Evolutionary conservation across 2,888 invertebrate species (phyloP).

Genomic region (Acanthosepion pharaonis): DNA sequence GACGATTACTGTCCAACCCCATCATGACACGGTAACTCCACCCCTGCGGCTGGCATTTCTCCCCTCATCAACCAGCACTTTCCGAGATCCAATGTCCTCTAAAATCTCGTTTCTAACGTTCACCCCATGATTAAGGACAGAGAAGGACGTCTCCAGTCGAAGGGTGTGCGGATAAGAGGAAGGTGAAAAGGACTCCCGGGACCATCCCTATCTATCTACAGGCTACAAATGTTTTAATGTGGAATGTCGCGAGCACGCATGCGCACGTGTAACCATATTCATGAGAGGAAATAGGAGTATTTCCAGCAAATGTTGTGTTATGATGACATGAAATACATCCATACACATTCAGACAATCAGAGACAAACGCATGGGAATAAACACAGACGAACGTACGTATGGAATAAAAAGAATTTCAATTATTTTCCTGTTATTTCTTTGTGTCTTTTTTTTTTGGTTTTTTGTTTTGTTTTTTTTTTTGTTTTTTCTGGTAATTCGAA

Average conservation of each 20-base stretch:
- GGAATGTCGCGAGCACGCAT: background rate
- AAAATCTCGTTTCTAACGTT: background rate
- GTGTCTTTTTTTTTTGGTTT: too few relatives aligned
- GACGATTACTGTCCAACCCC: background rate
- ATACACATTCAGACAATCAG: background rate
- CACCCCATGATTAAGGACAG: background rate
- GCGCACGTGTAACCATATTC: background rate
- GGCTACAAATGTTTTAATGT: background rate
- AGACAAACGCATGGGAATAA: too few relatives aligned
- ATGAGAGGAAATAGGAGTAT: background rate
- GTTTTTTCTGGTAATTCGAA: too few relatives aligned
- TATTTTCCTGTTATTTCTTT: too few relatives aligned
- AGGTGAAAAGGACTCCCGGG: background rate
- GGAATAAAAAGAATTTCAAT: too few relatives aligned
- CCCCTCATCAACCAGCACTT: background rate
- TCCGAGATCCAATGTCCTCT: constrained; percentile 15
- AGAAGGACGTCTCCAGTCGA: background rate
- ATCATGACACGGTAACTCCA: constrained; percentile 9
- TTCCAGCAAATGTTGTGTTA: background rate
- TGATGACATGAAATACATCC: background rate
- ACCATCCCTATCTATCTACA: background rate
- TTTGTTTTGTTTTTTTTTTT: too few relatives aligned
- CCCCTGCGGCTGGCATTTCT: background rate
- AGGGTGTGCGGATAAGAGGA: background rate
- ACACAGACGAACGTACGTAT: too few relatives aligned